Evolutionary conservation across 2,113 vertebrate genomes (phyloP), one percentile per base, ranked within the genome.

Genomic region (Gavialis gangeticus): DNA sequence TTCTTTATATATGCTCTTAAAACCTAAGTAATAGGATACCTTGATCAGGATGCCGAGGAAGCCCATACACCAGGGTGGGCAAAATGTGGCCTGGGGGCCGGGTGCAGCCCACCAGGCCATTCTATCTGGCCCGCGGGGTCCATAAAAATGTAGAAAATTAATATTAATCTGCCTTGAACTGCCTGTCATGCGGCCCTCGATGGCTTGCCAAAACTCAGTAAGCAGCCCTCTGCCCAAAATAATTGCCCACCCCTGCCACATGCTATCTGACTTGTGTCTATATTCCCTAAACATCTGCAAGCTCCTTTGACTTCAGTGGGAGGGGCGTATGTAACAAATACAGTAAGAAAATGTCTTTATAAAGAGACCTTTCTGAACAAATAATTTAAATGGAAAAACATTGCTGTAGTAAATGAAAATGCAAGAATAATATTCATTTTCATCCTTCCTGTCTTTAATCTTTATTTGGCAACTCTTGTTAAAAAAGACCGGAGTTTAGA

Each of bases 371-470:
- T 96, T 81, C 89, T 83, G 55, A 95, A 85, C 71, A 96, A 95
- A 80, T n/a, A 87, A 87, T 90, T 95, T 87, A 94, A 93, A 86
- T 17, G 1, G 21, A 89, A 87, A 22, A 83, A 55, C 12, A 58
- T 77, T 55, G 76, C 0, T 25, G 58, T 12, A 93, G 89, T 58
- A 28, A 85, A 60, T 54, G 54, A 89, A 88, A 67, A 19, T 1
- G 3, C 56, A 79, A 67, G 75, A 93, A 73, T 1, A 37, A 27
- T 2, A 17, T 79, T 96, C 78, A 71, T 94, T 96, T 86, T 93
- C 66, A 90, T 85, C 22, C 56, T 54, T 87, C 18, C 81, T 59
- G 78, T 87, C 93, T 91, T 94, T 95, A 92, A 96, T 87, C 82
- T 87, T 58, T 27, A 92, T 82, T 85, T 91, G 86, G 90, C 95